Evolutionary conservation across 2,888 invertebrate genomes (phyloP).

Genomic region (Drosophila testacea): DNA sequence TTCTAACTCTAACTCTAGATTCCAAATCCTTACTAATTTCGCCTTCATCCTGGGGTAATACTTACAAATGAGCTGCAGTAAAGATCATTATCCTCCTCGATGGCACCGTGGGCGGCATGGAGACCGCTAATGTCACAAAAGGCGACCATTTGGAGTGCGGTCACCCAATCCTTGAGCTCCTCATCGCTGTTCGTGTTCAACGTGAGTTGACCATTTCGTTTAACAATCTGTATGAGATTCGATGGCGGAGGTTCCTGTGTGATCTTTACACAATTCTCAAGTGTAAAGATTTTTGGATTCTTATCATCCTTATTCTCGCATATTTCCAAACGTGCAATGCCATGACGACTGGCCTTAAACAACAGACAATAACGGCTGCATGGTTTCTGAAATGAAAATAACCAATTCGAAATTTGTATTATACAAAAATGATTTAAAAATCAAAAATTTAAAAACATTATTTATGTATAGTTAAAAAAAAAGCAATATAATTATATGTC

Average conservation of each 20-base stretch:
- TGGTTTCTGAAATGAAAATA: constrained; percentile 88
- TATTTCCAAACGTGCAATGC: constrained; percentile 93
- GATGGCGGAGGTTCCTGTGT: constrained; percentile 88
- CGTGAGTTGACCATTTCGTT: constrained; percentile 89
- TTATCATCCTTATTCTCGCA: constrained; percentile 92
- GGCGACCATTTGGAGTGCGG: constrained; percentile 92
- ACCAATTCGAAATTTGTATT: background rate
- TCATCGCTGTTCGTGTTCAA: constrained; percentile 88
- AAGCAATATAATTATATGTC: no score
- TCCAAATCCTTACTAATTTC: no score
- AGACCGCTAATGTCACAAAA: constrained; percentile 89
- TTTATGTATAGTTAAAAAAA: no score
- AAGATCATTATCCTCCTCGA: constrained; percentile 95
- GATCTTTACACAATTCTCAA: constrained; percentile 95
- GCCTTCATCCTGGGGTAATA: constrained; percentile 5
- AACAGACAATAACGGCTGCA: constrained; percentile 88
- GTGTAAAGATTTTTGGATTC: constrained; percentile 91
- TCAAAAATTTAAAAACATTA: no score
- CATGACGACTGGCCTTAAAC: constrained; percentile 93
- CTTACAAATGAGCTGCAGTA: constrained; percentile 91
- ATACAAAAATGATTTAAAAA: no score
- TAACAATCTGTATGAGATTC: constrained; percentile 89
- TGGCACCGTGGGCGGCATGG: constrained; percentile 84
- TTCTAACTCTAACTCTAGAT: no score
- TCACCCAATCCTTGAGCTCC: constrained; percentile 92